Percentiles rank a stretch among this genome's conserved stretches.
These are phyloP conservation scores for Trichoplusia ni DNA, from an alignment of 1,140 invertebrate genomes.

Conservation along the genomic window DNA sequence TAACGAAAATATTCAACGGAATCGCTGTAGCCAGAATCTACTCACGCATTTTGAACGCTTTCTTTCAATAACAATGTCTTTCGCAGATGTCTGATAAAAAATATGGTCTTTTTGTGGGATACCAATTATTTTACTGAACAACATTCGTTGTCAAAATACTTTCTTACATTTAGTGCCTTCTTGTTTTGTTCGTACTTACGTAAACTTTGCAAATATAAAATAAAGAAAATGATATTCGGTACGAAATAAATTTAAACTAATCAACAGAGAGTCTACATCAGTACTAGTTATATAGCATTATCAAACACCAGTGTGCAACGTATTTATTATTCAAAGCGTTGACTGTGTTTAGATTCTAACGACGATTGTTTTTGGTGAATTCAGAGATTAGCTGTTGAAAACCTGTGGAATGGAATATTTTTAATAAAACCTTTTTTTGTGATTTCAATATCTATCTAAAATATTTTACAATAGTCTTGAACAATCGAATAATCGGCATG, in stretches of 20 bases:
- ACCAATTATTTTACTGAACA: too few species aligned
- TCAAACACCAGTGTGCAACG: neutral
- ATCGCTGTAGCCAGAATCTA: slow-evolving; percentile 33
- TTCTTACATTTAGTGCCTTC: too few species aligned
- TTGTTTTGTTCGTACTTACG: too few species aligned
- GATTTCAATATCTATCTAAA: too few species aligned
- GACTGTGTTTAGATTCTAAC: slow-evolving; percentile 12
- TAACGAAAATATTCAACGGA: slow-evolving; percentile 59
- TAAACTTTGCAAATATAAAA: too few species aligned
- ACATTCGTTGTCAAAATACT: too few species aligned
- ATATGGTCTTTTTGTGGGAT: too few species aligned
- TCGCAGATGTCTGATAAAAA: neutral
- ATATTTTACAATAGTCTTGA: too few species aligned
- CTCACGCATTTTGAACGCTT: neutral
- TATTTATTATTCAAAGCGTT: slow-evolving; percentile 14
- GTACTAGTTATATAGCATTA: neutral
- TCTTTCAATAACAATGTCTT: neutral
- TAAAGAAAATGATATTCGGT: too few species aligned
- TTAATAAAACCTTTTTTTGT: neutral
- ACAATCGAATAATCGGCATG: too few species aligned
- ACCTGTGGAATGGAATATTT: neutral
- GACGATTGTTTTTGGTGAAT: neutral
- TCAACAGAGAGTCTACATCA: neutral
- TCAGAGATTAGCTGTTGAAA: neutral
- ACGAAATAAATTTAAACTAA: neutral